Percentiles rank a stretch among this genome's conserved stretches.
These are phyloP conservation scores for Terrapene triunguis DNA, from an alignment of 2,113 vertebrate species.

Conservation along the genomic window DNA sequence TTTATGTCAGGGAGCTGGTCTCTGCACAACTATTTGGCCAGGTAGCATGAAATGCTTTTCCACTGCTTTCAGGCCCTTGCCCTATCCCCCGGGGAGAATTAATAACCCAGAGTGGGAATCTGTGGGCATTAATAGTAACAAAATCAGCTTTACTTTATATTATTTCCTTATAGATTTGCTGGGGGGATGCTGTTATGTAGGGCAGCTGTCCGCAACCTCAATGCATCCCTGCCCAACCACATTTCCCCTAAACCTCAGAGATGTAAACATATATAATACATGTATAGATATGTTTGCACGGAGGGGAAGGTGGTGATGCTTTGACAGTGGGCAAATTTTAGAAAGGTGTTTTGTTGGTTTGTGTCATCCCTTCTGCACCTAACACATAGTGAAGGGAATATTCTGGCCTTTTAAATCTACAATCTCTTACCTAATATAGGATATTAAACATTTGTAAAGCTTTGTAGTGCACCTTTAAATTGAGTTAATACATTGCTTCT, in stretches of 20 bases:
- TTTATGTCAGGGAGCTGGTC: not conserved
- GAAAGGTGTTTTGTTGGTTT: not conserved
- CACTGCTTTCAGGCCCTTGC: not conserved
- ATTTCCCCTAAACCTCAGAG: not conserved
- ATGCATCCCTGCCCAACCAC: not conserved
- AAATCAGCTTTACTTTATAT: not conserved
- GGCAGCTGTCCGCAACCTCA: not conserved
- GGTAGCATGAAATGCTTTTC: not conserved
- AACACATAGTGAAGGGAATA: not conserved
- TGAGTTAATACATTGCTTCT: not conserved
- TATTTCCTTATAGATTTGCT: not conserved
- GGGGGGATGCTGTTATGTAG: not conserved
- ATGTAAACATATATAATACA: not conserved
- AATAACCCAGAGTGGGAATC: not conserved
- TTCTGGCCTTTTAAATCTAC: not conserved
- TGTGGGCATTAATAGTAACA: not conserved
- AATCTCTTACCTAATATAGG: not conserved
- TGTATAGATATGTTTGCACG: not conserved
- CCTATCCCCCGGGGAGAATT: fast-evolving
- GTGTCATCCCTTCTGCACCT: not conserved
- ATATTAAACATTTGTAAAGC: not conserved
- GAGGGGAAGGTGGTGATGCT: not conserved
- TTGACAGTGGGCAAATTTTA: not conserved
- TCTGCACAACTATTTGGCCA: not conserved
- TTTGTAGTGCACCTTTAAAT: not conserved